phyloP scores from a whole-genome alignment of 2,113 vertebrate genomes.

The Plectropomus leopardus region DNA sequence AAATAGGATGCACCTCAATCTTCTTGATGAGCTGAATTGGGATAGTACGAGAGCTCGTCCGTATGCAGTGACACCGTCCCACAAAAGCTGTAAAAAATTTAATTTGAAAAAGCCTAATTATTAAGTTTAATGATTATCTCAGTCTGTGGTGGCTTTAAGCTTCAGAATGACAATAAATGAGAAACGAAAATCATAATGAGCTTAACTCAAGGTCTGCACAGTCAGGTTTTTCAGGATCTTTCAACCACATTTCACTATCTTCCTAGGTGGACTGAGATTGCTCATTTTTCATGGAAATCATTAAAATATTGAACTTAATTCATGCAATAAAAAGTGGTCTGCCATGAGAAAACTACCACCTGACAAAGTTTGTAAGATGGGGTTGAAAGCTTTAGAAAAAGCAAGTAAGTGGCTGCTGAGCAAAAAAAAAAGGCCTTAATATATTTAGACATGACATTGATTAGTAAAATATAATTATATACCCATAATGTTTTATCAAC shows the following conservation, averaged over 20 bases:
- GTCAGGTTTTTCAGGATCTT: background rate
- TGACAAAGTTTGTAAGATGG: no score
- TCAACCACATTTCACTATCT: background rate
- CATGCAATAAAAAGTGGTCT: no score
- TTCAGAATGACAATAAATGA: background rate
- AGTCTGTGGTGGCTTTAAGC: background rate
- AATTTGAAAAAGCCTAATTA: background rate
- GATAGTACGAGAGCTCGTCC: accelerated
- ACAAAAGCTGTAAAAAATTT: background rate
- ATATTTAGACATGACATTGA: no score
- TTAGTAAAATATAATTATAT: no score
- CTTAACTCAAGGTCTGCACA: background rate
- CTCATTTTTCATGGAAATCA: no score
- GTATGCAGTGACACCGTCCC: background rate
- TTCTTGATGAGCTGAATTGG: accelerated
- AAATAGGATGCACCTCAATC: conserved; percentile 28
- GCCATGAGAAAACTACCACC: no score
- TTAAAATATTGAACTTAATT: no score
- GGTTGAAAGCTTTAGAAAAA: no score
- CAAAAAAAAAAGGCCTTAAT: no score
- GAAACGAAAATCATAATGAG: background rate
- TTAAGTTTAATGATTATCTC: background rate
- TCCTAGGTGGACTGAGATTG: background rate
- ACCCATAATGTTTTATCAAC: background rate
- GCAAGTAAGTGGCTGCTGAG: no score